Evolutionary conservation across 53 echinoderm and acorn worm genomes (phyloP).

Genomic region (Astropecten irregularis): DNA sequence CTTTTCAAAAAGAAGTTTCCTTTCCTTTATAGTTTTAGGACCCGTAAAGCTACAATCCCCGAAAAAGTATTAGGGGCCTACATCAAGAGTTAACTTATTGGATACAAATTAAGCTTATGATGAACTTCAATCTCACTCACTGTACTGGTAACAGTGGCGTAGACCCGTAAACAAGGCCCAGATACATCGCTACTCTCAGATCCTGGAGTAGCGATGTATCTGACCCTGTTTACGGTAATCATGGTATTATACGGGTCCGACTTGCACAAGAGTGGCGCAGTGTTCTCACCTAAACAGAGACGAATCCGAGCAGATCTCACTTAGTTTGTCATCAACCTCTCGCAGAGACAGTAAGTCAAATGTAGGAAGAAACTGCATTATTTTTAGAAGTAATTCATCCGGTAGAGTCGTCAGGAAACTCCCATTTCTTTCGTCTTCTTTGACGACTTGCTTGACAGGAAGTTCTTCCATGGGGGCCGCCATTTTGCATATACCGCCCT

Average conservation of each 20-base stretch:
- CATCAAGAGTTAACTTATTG: too few species aligned
- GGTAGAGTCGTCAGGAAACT: constrained; percentile 4
- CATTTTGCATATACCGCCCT: neutral
- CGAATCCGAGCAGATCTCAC: neutral
- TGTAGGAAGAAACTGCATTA: constrained; percentile 20
- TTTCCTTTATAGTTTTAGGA: too few species aligned
- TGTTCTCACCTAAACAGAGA: constrained; percentile 5
- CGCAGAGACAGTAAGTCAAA: constrained; percentile 3
- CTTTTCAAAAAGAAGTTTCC: too few species aligned
- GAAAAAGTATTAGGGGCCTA: too few species aligned
- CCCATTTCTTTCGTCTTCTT: neutral
- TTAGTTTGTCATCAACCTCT: constrained; percentile 1
- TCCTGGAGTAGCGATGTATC: neutral
- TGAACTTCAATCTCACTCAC: neutral
- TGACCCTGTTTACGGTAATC: neutral
- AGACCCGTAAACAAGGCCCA: too few species aligned
- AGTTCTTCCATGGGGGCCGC: neutral
- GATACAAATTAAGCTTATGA: too few species aligned
- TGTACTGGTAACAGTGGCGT: neutral
- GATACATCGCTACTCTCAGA: too few species aligned
- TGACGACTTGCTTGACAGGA: neutral
- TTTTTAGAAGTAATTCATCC: neutral
- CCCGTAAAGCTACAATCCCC: too few species aligned
- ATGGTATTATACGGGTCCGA: too few species aligned
- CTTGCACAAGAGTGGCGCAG: too few species aligned